These are phyloP conservation scores for Chlorodrepanis virens DNA, from an alignment of 2,113 vertebrate genomes.

Conservation along the genomic window DNA sequence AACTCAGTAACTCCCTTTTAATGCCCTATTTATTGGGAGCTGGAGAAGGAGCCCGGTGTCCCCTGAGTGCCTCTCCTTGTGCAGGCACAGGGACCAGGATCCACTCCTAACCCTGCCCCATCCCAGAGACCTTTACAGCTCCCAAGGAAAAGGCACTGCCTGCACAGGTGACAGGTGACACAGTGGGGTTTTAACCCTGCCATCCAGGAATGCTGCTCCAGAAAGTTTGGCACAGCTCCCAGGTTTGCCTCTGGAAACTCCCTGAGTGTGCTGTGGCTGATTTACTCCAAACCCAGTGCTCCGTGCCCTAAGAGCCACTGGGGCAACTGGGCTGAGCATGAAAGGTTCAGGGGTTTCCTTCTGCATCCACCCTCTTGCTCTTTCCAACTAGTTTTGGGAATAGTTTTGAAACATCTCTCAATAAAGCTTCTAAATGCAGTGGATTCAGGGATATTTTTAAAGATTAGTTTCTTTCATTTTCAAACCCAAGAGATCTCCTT, in stretches of 20 bases:
- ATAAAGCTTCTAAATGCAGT: neutral
- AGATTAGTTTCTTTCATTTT: neutral
- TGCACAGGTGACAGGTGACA: neutral
- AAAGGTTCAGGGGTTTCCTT: neutral
- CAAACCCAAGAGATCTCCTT: neutral
- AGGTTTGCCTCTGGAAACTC: neutral
- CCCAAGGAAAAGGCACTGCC: neutral
- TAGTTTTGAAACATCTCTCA: neutral
- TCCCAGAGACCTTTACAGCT: neutral
- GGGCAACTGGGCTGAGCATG: neutral
- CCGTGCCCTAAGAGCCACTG: neutral
- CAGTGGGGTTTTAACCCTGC: neutral
- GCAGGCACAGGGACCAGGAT: neutral
- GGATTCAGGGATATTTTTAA: neutral
- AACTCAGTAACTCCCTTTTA: neutral
- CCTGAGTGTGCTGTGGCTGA: neutral
- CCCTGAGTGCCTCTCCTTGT: neutral
- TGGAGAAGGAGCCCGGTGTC: neutral
- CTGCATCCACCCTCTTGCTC: neutral
- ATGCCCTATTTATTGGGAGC: neutral
- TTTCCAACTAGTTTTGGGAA: neutral
- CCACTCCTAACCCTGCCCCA: neutral
- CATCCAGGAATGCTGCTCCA: neutral
- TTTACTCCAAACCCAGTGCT: neutral
- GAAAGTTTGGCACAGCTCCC: neutral